Percentiles rank a stretch among this genome's conserved stretches.
These are phyloP conservation scores for Hirtodrosophila histrioides DNA, from an alignment of 2,888 invertebrate species.

Conservation along the genomic window DNA sequence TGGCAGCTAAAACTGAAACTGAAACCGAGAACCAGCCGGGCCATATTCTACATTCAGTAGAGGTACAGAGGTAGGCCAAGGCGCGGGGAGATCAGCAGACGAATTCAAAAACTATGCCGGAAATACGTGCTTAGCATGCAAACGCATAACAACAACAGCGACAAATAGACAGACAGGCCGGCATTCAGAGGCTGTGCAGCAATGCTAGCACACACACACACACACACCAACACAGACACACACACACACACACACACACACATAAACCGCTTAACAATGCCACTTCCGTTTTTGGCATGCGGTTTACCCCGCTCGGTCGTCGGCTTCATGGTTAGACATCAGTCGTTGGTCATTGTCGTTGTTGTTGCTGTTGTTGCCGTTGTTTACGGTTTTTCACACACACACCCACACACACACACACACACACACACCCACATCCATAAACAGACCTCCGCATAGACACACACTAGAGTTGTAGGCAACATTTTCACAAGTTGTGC, in stretches of 20 bases:
- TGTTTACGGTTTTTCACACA: constrained; percentile 60
- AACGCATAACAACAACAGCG: constrained; percentile 50
- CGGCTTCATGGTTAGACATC: constrained; percentile 64
- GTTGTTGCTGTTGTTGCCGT: constrained; percentile 37
- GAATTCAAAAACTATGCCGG: constrained; percentile 75
- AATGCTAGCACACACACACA: constrained; percentile 16
- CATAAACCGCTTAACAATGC: constrained; percentile 80
- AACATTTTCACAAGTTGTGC: constrained; percentile 50
- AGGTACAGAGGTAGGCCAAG: not conserved
- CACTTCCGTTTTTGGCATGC: constrained; percentile 80
- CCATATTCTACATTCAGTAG: not conserved
- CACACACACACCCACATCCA: constrained; percentile 5
- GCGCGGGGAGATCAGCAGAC: constrained; percentile 9
- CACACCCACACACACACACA: constrained; percentile 23
- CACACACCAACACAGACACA: constrained; percentile 22
- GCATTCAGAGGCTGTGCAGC: constrained; percentile 45
- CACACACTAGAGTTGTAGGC: constrained; percentile 20
- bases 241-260: constrained; percentile 32
- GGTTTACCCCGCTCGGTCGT: constrained; percentile 67
- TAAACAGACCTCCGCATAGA: constrained; percentile 2
- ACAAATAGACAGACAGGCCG: constrained; percentile 19
- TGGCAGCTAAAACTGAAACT: constrained; percentile 32
- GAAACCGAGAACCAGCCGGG: constrained; percentile 17
- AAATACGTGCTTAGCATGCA: constrained; percentile 73
- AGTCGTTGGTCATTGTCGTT: constrained; percentile 53